A percentile compares a stretch with the other conserved stretches of the same genome.
phyloP scores from a whole-genome alignment of 2,797 vertebrate genomes.

The Pteronotus mesoamericanus region DNA sequence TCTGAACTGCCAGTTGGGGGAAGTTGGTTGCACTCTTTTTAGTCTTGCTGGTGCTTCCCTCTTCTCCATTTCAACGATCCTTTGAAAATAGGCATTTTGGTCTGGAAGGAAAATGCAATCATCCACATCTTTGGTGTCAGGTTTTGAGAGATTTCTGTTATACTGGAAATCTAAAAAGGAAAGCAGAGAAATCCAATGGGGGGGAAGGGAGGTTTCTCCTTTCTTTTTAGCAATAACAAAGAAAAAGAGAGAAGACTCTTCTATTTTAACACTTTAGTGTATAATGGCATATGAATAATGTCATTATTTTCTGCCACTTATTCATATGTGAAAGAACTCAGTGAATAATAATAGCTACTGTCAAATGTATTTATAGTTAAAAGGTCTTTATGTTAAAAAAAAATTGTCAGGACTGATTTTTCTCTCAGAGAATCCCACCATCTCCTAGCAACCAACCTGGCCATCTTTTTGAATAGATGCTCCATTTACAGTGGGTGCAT shows the following conservation, averaged over 20 bases:
- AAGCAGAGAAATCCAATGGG: conserved; percentile 70
- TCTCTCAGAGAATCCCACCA: conserved; percentile 79
- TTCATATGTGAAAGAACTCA: conserved; percentile 80
- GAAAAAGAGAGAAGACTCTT: conserved; percentile 47
- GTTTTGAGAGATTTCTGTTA: conserved; percentile 69
- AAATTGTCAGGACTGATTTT: conserved; percentile 79
- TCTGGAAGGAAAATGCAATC: conserved; percentile 47
- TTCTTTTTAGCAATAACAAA: conserved; percentile 71
- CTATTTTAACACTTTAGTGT: conserved; percentile 80
- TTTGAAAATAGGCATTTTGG: conserved; percentile 32
- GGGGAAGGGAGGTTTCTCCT: conserved; percentile 38
- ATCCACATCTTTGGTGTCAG: conserved; percentile 53
- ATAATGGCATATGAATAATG: conserved; percentile 81
- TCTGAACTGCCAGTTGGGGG: conserved; percentile 48
- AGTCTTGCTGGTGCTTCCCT: neutral
- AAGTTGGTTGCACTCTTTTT: conserved; percentile 21
- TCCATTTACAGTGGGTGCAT: conserved; percentile 73
- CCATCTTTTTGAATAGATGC: conserved; percentile 81
- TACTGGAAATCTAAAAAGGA: conserved; percentile 56
- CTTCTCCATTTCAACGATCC: neutral
- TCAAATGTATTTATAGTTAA: conserved; percentile 86
- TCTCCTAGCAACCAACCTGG: conserved; percentile 84
- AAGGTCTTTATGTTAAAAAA: conserved; percentile 82
- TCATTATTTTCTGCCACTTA: conserved; percentile 81
- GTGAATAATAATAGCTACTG: conserved; percentile 84